These are phyloP conservation scores for Clarias fuscus DNA, from an alignment of 2,797 vertebrate species.

Conservation along the genomic window DNA sequence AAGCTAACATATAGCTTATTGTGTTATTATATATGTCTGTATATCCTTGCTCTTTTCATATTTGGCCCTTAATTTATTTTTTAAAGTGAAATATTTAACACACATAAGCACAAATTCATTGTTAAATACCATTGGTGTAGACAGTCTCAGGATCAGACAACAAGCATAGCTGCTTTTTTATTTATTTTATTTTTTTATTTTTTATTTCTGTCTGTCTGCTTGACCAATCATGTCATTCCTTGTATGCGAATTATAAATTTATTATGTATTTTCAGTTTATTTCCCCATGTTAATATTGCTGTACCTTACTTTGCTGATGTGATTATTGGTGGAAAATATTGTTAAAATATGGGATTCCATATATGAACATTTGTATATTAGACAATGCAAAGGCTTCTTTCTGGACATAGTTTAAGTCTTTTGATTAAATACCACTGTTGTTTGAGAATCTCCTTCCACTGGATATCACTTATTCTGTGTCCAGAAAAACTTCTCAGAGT, in stretches of 20 bases:
- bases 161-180: conserved; percentile 81
- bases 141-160: conserved; percentile 96
- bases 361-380: conserved; percentile 78
- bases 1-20: conserved; percentile 46
- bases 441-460: conserved; percentile 2
- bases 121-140: conserved; percentile 75
- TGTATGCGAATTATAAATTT: conserved; percentile 56
- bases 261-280: conserved; percentile 72
- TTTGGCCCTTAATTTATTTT: conserved; percentile 54
- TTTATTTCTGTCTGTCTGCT: conserved; percentile 20
- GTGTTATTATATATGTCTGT: conserved; percentile 60
- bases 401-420: conserved; percentile 21
- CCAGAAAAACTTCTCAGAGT: conserved; percentile 36
- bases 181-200: conserved; percentile 70
- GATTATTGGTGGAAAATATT: conserved; percentile 79
- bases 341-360: conserved; percentile 77
- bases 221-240: conserved; percentile 41
- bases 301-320: conserved; percentile 84
- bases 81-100: conserved; percentile 62
- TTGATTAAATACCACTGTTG: background rate
- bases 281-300: conserved; percentile 79
- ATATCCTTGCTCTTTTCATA: conserved; percentile 62
- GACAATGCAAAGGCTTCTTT: conserved; percentile 60
- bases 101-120: conserved; percentile 84
- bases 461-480: conserved; percentile 45